These are phyloP conservation scores for Caiman crocodilus DNA, from an alignment of 2,797 vertebrate genomes.

Conservation along the genomic window DNA sequence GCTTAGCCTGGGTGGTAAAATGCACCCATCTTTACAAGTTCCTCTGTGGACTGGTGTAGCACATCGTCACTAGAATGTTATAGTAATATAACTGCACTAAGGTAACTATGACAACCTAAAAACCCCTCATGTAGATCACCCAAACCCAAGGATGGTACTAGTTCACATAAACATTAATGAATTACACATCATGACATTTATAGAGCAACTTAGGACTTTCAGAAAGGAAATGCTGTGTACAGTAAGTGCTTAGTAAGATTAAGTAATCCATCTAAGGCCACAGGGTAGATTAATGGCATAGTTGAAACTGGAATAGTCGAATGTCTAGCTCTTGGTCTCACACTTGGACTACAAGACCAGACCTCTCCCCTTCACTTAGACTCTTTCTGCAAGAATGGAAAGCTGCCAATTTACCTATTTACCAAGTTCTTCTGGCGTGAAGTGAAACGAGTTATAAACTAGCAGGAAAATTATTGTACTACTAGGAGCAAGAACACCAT, in stretches of 20 bases:
- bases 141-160: not conserved
- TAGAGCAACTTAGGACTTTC: not conserved
- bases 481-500: not conserved
- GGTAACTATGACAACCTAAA: not conserved
- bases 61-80: not conserved
- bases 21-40: not conserved
- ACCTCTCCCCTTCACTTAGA: not conserved
- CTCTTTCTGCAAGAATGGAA: not conserved
- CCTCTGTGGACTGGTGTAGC: not conserved
- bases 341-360: not conserved
- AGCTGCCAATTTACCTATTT: not conserved
- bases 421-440: not conserved
- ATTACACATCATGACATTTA: not conserved
- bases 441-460: not conserved
- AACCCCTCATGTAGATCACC: not conserved
- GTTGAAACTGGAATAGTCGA: not conserved
- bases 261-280: not conserved
- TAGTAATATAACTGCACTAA: fast-evolving
- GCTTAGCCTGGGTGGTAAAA: not conserved
- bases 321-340: not conserved
- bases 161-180: not conserved
- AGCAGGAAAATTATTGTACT: not conserved
- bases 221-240: not conserved
- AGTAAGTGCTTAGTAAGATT: not conserved
- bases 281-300: not conserved